Conservation (phyloP, 2,888 invertebrate genomes). For the Lithophane semibrunnea region DNA sequence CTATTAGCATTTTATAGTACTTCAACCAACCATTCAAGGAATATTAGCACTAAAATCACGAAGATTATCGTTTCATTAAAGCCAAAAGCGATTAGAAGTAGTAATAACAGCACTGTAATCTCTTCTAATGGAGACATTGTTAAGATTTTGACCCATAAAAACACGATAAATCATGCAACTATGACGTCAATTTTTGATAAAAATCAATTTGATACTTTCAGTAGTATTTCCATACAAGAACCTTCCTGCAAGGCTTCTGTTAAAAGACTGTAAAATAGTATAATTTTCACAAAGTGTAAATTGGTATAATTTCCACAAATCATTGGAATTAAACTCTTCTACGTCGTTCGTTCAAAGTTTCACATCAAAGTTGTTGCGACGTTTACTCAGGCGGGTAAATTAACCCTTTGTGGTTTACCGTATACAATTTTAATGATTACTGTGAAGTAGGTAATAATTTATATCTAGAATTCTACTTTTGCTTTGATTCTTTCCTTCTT, state of each 20-base stretch:
- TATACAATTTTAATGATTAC: neutral
- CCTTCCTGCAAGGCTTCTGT: neutral
- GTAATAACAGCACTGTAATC: neutral
- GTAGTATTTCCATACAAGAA: neutral
- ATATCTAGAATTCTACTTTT: neutral
- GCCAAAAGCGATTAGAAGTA: conserved; percentile 8
- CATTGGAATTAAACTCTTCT: neutral
- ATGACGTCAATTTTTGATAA: neutral
- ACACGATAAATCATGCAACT: neutral
- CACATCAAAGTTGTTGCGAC: neutral
- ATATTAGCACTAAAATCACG: conserved; percentile 15
- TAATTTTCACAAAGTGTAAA: neutral
- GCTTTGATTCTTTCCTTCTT: neutral
- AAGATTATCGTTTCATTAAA: neutral
- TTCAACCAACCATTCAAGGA: conserved; percentile 1
- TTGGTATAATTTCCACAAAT: too few relatives aligned
- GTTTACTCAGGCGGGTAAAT: neutral
- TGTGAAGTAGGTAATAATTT: neutral
- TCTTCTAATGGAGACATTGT: conserved; percentile 14
- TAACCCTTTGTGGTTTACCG: too few relatives aligned
- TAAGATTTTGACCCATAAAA: neutral
- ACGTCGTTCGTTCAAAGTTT: neutral
- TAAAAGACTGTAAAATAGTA: conserved; percentile 12
- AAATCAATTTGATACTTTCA: neutral
- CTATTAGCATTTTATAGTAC: conserved; percentile 7